These are phyloP conservation scores for Plagodis pulveraria DNA, from an alignment of 2,888 invertebrate genomes.

Conservation along the genomic window DNA sequence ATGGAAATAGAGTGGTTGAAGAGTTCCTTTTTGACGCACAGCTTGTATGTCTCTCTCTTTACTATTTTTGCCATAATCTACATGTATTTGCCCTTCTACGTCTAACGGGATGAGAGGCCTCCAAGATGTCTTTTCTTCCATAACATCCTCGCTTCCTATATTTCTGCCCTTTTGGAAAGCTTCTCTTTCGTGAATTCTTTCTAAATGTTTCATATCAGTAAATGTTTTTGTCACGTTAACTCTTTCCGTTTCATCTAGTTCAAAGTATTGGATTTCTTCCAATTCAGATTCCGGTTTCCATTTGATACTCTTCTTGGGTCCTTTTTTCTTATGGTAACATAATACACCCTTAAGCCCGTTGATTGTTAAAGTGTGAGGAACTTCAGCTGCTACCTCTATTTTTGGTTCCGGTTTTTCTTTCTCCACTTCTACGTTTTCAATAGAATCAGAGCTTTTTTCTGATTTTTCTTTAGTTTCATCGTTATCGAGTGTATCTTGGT, in stretches of 20 bases:
- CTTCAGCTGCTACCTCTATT: slow-evolving; percentile 65
- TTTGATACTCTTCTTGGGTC: slow-evolving; percentile 91
- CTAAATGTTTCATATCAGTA: slow-evolving; percentile 95
- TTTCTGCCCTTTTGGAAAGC: slow-evolving; percentile 92
- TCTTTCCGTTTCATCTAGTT: slow-evolving; percentile 97
- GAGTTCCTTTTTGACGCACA: slow-evolving; percentile 92
- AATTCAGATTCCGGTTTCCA: slow-evolving; percentile 93
- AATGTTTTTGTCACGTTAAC: slow-evolving; percentile 97
- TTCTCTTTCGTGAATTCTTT: slow-evolving; percentile 93
- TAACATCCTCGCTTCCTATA: slow-evolving; percentile 89
- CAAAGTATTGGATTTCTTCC: slow-evolving; percentile 94
- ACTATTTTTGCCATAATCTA: slow-evolving; percentile 91
- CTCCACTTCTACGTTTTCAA: slow-evolving; percentile 51
- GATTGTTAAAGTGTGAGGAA: slow-evolving; percentile 73
- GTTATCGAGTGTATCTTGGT: slow-evolving; percentile 95
- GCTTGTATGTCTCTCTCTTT: slow-evolving; percentile 94
- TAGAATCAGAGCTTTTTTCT: slow-evolving; percentile 53
- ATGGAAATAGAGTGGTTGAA: slow-evolving; percentile 93
- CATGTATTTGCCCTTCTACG: slow-evolving; percentile 86
- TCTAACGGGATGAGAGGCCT: slow-evolving; percentile 89
- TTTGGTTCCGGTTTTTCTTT: slow-evolving; percentile 62
- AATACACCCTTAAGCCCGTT: slow-evolving; percentile 91
- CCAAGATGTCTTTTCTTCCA: slow-evolving; percentile 94
- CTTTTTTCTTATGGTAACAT: slow-evolving; percentile 89
- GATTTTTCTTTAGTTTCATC: slow-evolving; percentile 85